phyloP scores from a whole-genome alignment of 64 coral and sea anemone species.

The Astreopora myriophthalma region DNA sequence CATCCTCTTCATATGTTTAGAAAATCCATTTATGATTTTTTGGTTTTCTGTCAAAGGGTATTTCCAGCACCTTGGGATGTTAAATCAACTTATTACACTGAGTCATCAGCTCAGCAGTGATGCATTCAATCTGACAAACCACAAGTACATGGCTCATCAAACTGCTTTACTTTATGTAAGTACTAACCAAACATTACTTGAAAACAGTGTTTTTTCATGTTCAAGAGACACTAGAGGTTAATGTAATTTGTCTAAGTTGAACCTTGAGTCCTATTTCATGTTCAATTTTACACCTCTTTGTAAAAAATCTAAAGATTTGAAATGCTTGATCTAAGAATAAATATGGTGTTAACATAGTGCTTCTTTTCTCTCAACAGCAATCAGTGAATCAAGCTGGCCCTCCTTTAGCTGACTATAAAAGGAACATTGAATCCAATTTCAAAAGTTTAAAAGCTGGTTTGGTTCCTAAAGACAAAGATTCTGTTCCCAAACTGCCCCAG shows the following conservation, averaged over 20 bases:
- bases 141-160: conserved; percentile 98
- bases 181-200: not conserved
- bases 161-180: conserved; percentile 95
- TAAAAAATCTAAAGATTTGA: not conserved
- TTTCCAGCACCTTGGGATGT: conserved; percentile 85
- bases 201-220: too few relatives aligned
- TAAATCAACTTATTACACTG: conserved; percentile 93
- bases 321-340: not conserved
- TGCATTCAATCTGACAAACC: conserved; percentile 89
- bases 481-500: conserved; percentile 87
- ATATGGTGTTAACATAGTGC: not conserved
- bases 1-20: not conserved
- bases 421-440: conserved; percentile 94
- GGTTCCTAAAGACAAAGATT: conserved; percentile 76
- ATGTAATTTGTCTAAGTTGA: too few relatives aligned
- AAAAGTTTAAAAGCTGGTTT: conserved; percentile 84
- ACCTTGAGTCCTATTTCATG: too few relatives aligned
- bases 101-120: conserved; percentile 92
- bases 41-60: conserved; percentile 59
- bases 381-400: conserved; percentile 83
- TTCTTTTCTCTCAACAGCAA: conserved; percentile 55
- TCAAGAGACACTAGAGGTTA: too few relatives aligned
- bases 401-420: conserved; percentile 77
- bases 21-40: not conserved
- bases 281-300: too few relatives aligned